Evolutionary conservation across 2,888 invertebrate genomes (phyloP), one percentile per base, ranked within the genome.

Genomic region (Tuta absoluta): DNA sequence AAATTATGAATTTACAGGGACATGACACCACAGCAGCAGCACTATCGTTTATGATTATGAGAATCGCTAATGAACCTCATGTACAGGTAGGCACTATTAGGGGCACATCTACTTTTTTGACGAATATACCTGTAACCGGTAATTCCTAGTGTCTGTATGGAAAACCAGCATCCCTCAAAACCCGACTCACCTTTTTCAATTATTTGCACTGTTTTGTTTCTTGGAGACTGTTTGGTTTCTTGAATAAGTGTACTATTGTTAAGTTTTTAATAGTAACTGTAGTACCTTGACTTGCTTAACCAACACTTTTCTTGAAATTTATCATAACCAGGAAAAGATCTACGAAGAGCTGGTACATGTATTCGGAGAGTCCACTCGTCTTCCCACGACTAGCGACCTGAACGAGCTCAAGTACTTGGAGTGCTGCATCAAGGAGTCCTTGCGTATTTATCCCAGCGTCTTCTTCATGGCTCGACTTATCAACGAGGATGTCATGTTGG

Each of bases 391-490:
- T 75, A 89, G 91, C 28, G 93, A 93, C 66, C 78, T 95, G 4
- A 84, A 68, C 41, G 69, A 92, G 51, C 93, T 95, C 93, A 91
- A 92, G 68, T 95, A 95, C 74, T 84, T 95, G 68, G 95, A 95
- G 69, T 93, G 93, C 71, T 94, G 94, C 69, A 93, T 95, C 63
- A 95, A 95, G 75, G 95, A 95, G 77, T 89, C 94, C 0, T 77
- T 95, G 38, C 83, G 95, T 57, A 73, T 95, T 11, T 94, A 93
- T 69, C 94, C 95, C 2, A 94, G 94, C 72, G 94, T 95, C 2
- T 94, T 93, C 1, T 91, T 93, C 71, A 92, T 95, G 71, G 90
- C 93, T 0, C 90, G 95, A 70, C 78, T 77, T 58, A 74, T 93
- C 17, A 85, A 82, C 0, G 92, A 93, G 76, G 94, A 94, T 71